Conservation (phyloP, 2,113 vertebrate genomes). For the Syrrhaptes paradoxus region DNA sequence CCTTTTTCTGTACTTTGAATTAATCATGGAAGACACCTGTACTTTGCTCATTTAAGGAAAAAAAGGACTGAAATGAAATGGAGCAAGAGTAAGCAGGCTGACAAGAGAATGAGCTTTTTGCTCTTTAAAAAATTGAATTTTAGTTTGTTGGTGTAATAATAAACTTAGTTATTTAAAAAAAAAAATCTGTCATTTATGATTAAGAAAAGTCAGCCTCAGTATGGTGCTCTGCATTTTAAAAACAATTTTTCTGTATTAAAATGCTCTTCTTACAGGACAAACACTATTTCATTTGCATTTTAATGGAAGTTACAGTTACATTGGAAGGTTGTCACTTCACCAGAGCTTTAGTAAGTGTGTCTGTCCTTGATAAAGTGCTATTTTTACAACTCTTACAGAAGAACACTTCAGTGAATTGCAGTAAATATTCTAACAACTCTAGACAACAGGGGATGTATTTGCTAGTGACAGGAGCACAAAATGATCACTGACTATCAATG, state of each 20-base stretch:
- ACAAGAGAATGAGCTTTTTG: background rate
- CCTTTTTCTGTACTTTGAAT: background rate
- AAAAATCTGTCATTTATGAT: background rate
- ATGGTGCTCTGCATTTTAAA: background rate
- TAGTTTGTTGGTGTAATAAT: background rate
- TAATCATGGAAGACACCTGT: background rate
- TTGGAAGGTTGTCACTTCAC: conserved; percentile 7
- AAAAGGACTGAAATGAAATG: background rate
- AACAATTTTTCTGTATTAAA: background rate
- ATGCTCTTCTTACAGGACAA: background rate
- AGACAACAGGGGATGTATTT: background rate
- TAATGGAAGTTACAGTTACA: background rate
- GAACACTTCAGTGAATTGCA: background rate
- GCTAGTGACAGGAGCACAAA: background rate
- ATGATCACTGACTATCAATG: background rate
- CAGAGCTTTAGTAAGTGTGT: background rate
- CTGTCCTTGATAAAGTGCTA: conserved; percentile 2
- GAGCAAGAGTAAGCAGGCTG: background rate
- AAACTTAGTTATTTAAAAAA: background rate
- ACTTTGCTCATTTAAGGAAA: background rate
- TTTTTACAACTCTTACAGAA: background rate
- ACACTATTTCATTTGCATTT: background rate
- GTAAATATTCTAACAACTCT: background rate
- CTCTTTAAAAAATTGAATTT: background rate
- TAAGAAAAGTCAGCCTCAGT: background rate